A percentile compares a stretch with the other conserved stretches of the same genome.
Conservation (phyloP, 2,113 vertebrate genomes). For the Chamaetylas fuelleborni region DNA sequence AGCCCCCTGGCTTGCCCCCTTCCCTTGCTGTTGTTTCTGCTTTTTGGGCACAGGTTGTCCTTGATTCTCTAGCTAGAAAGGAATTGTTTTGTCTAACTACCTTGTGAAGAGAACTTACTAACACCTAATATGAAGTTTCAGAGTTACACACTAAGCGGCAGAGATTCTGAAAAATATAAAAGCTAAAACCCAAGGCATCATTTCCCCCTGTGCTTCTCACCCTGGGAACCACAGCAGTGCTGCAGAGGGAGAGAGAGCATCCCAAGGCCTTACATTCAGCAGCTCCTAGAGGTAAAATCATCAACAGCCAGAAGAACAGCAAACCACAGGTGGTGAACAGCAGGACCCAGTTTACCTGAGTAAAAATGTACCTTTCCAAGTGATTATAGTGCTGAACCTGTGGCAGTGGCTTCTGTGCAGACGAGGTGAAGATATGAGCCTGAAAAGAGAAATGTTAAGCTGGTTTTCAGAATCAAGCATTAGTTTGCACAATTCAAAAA, state of each 20-base stretch:
- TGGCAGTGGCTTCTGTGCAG: neutral
- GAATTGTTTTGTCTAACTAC: too few species aligned
- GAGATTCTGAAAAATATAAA: too few species aligned
- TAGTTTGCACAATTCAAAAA: neutral
- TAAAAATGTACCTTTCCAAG: neutral
- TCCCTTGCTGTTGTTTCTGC: too few species aligned
- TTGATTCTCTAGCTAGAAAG: too few species aligned
- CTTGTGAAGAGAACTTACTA: too few species aligned
- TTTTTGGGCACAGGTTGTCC: too few species aligned
- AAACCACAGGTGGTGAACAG: neutral
- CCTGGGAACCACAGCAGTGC: fast-evolving
- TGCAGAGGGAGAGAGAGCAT: neutral
- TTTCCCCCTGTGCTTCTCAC: neutral
- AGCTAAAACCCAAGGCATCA: too few species aligned
- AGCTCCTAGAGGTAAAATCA: neutral
- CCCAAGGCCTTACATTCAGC: neutral
- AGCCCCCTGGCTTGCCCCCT: too few species aligned
- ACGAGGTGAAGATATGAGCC: neutral
- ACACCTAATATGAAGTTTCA: too few species aligned
- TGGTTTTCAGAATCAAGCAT: neutral
- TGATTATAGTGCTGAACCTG: fast-evolving
- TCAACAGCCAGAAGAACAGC: neutral
- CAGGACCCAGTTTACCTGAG: neutral
- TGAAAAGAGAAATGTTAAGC: neutral
- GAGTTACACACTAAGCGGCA: too few species aligned